phyloP scores from a whole-genome alignment of 2,888 invertebrate genomes.

The Himalopsyche tibetana region DNA sequence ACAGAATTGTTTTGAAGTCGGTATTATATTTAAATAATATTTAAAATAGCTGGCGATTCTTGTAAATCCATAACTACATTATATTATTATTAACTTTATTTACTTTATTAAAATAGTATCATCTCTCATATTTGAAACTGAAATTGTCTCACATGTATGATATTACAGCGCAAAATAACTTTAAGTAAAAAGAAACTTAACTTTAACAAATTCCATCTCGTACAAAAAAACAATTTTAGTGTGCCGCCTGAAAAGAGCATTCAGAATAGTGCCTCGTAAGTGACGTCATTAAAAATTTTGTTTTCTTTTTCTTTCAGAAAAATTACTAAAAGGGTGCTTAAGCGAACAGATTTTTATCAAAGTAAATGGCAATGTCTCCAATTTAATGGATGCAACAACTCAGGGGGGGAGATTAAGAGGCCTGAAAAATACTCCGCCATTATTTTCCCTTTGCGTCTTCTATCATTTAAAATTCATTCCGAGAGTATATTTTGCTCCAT shows the following conservation, averaged over 20 bases:
- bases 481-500: conserved; percentile 27
- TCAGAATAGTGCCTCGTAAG: not conserved
- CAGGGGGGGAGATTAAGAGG: conserved; percentile 15
- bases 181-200: no score
- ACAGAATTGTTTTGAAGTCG: no score
- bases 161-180: no score
- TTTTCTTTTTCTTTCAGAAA: not conserved
- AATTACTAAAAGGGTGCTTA: conserved; percentile 34
- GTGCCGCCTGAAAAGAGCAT: not conserved
- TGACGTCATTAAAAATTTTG: not conserved
- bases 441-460: not conserved
- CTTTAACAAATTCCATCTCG: no score
- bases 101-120: no score
- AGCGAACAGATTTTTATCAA: conserved; percentile 41
- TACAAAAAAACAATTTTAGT: no score
- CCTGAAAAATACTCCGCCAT: conserved; percentile 30
- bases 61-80: no score
- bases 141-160: no score
- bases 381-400: conserved; percentile 27
- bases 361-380: conserved; percentile 42
- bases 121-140: no score
- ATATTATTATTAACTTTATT: no score
- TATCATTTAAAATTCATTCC: conserved; percentile 36
- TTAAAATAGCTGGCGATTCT: no score
- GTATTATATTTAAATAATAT: no score